These are phyloP conservation scores for Dunckerocampus dactyliophorus DNA, from an alignment of 2,113 vertebrate species.

Conservation along the genomic window DNA sequence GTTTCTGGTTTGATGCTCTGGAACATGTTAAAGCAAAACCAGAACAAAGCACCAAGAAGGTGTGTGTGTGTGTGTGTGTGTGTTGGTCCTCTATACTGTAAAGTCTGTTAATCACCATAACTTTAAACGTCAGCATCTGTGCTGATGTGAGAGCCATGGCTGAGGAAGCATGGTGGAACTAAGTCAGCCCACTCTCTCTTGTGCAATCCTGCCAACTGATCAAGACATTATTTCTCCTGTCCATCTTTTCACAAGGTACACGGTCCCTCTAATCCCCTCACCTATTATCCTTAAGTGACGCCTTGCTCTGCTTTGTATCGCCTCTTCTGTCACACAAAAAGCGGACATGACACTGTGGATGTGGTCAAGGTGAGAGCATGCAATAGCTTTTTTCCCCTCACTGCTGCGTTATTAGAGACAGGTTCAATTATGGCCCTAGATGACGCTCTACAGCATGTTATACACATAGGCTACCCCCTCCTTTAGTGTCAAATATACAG, in stretches of 20 bases:
- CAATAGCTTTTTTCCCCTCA: background rate
- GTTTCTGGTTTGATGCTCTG: conserved; percentile 61
- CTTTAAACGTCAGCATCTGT: conserved; percentile 33
- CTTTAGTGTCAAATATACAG: too few species aligned
- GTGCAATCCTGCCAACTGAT: conserved; percentile 16
- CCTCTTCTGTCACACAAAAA: conserved; percentile 23
- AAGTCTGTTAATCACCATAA: conserved; percentile 55
- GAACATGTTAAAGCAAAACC: conserved; percentile 56
- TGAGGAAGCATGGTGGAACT: conserved; percentile 36
- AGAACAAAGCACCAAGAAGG: background rate
- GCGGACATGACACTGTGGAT: conserved; percentile 36
- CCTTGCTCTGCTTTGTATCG: conserved; percentile 40
- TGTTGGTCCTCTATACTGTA: conserved; percentile 4
- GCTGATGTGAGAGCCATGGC: conserved; percentile 14
- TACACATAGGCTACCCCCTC: too few species aligned
- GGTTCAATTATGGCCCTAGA: background rate
- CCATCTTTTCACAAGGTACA: conserved; percentile 19
- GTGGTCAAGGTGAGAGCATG: conserved; percentile 35
- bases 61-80: too few species aligned
- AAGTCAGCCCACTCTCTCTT: conserved; percentile 8
- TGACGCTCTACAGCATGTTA: background rate
- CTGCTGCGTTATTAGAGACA: background rate
- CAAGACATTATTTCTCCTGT: conserved; percentile 6
- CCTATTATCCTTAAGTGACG: conserved; percentile 12
- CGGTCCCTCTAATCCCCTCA: conserved; percentile 17